phyloP scores from a whole-genome alignment of 2,797 vertebrate species.

The Paramormyrops hopkinsi region DNA sequence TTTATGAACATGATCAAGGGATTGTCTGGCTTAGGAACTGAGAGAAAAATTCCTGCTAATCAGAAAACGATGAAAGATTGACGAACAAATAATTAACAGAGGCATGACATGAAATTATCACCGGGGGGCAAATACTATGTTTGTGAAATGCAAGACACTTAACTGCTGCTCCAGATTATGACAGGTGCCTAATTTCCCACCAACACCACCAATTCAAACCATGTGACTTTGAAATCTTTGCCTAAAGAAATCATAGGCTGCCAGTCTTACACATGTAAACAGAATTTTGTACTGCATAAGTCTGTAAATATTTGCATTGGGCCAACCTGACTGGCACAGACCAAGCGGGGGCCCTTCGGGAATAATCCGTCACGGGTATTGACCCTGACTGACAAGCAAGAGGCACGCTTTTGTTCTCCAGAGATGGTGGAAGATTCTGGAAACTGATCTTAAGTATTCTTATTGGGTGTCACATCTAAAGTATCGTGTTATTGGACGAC shows the following conservation, averaged over 20 bases:
- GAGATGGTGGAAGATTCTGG: background rate
- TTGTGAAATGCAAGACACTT: background rate
- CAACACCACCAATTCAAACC: background rate
- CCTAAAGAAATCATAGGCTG: background rate
- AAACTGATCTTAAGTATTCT: background rate
- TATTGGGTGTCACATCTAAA: background rate
- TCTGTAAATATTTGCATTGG: background rate
- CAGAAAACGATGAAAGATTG: background rate
- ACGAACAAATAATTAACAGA: background rate
- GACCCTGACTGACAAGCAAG: background rate
- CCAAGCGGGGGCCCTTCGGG: background rate
- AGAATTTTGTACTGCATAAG: background rate
- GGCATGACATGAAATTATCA: background rate
- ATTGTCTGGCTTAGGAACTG: background rate
- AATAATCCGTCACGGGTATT: background rate
- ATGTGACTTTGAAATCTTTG: background rate
- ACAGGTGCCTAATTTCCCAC: background rate
- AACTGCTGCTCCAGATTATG: background rate
- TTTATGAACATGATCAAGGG: background rate
- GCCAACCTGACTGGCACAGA: background rate
- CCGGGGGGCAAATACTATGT: background rate
- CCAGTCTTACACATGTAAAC: background rate
- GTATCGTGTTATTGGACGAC: background rate
- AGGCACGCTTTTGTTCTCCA: background rate
- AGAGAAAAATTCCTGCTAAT: background rate